Conservation (phyloP, 1,140 invertebrate species). For the Pseudomyrmex pallidus region DNA sequence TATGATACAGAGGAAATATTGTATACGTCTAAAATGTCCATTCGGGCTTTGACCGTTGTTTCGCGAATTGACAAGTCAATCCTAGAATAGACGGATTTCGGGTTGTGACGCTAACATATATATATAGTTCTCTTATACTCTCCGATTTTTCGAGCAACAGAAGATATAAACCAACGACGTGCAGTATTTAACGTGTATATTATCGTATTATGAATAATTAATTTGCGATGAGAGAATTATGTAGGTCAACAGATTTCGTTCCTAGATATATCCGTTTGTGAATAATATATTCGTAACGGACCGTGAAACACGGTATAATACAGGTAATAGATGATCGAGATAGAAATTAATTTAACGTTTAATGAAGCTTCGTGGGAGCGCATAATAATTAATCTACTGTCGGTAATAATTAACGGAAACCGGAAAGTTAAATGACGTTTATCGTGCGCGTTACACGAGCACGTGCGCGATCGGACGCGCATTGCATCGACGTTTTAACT, state of each 20-base stretch:
- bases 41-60: too few relatives aligned
- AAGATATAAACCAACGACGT: background rate
- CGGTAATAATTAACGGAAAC: constrained; percentile 49
- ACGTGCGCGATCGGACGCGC: constrained; percentile 37
- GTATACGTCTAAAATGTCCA: too few relatives aligned
- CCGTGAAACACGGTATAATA: constrained; percentile 28
- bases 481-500: constrained; percentile 50
- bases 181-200: too few relatives aligned
- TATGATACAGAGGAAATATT: too few relatives aligned
- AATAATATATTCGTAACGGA: constrained; percentile 54
- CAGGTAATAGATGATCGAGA: constrained; percentile 51
- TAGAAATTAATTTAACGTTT: constrained; percentile 61
- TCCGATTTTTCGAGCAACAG: background rate
- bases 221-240: constrained; percentile 35
- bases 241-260: constrained; percentile 19
- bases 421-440: constrained; percentile 57
- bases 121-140: too few relatives aligned
- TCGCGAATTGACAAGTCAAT: too few relatives aligned
- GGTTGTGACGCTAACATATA: too few relatives aligned
- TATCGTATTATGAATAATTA: background rate
- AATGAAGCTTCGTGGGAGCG: constrained; percentile 52
- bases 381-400: constrained; percentile 56
- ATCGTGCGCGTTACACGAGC: constrained; percentile 26
- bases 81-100: too few relatives aligned
- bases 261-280: constrained; percentile 13